phyloP scores from a whole-genome alignment of 2,888 invertebrate genomes.

The Synanthedon andrenaeformis region DNA sequence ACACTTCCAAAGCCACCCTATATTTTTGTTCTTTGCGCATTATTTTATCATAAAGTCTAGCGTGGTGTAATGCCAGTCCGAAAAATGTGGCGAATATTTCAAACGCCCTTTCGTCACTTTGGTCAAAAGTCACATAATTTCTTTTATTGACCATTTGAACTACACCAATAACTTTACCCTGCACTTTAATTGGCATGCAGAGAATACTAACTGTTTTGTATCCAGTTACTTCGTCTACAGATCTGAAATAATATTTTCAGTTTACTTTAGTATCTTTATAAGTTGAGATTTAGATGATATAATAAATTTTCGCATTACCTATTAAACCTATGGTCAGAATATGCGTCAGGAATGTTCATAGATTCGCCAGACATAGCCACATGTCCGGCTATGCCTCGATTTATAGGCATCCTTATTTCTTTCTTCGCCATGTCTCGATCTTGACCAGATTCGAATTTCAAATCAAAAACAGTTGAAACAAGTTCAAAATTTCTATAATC shows the following conservation, averaged over 20 bases:
- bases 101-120: conserved; percentile 83
- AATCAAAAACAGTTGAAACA: conserved; percentile 86
- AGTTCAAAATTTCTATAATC: conserved; percentile 80
- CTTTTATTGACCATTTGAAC: conserved; percentile 88
- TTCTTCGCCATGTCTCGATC: conserved; percentile 42
- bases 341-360: conserved; percentile 86
- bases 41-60: conserved; percentile 86
- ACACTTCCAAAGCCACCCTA: conserved; percentile 82
- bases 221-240: conserved; percentile 76
- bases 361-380: conserved; percentile 84
- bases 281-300: background rate
- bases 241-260: conserved; percentile 30
- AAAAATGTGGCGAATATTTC: conserved; percentile 88
- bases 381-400: conserved; percentile 84
- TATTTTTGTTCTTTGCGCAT: conserved; percentile 86
- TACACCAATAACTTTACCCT: conserved; percentile 83
- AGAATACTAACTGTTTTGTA: conserved; percentile 81
- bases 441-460: conserved; percentile 41
- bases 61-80: conserved; percentile 86
- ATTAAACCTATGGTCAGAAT: conserved; percentile 82
- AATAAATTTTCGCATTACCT: conserved; percentile 26
- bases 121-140: conserved; percentile 63
- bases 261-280: background rate
- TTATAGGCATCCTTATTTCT: conserved; percentile 78
- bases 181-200: conserved; percentile 89